Evolutionary conservation across 2,113 vertebrate species (phyloP).

Genomic region (Corapipo altera): DNA sequence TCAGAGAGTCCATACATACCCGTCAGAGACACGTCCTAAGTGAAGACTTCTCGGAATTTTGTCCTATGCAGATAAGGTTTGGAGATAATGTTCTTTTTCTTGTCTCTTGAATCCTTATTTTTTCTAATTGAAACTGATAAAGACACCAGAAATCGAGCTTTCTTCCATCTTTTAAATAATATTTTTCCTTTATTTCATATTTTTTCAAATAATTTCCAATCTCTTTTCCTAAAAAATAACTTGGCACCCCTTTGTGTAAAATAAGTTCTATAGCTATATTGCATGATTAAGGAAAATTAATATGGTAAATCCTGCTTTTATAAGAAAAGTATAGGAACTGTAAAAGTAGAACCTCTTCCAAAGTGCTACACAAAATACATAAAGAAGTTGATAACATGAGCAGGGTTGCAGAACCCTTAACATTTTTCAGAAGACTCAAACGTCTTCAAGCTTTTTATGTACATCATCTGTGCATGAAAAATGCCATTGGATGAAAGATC

Average conservation of each 20-base stretch:
- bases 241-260: background rate
- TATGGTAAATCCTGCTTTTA: background rate
- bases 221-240: background rate
- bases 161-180: background rate
- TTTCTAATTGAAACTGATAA: background rate
- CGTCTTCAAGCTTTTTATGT: background rate
- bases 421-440: background rate
- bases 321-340: background rate
- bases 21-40: rapidly evolving
- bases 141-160: background rate
- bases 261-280: background rate
- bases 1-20: background rate
- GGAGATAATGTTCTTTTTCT: background rate
- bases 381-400: background rate
- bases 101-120: rapidly evolving
- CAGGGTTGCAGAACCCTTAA: background rate
- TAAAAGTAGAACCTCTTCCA: background rate
- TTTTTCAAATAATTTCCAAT: background rate
- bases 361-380: background rate
- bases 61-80: background rate
- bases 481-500: background rate
- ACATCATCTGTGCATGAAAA: background rate
- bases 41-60: background rate
- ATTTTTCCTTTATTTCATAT: background rate
- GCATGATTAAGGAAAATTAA: background rate